Percentiles rank a stretch among this genome's conserved stretches.
phyloP scores from a whole-genome alignment of 2,888 invertebrate species.

The Rhamphomyia laevipes region DNA sequence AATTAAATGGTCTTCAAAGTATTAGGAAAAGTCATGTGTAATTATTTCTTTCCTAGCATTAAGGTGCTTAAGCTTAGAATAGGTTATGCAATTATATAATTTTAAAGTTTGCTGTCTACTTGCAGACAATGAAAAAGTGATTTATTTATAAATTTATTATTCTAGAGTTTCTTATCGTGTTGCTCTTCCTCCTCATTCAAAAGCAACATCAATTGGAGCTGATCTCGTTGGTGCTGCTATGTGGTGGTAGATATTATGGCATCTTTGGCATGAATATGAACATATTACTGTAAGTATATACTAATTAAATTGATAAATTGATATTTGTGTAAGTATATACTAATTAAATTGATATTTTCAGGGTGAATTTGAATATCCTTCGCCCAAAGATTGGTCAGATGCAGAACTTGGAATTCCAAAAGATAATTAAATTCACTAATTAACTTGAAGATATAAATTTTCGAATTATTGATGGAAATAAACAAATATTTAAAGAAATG shows the following conservation, averaged over 20 bases:
- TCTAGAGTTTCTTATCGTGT: slow-evolving; percentile 51
- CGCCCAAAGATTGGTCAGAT: not conserved
- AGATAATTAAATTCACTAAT: not conserved
- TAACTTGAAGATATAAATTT: too few species aligned
- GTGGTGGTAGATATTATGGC: slow-evolving; percentile 83
- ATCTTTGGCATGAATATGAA: slow-evolving; percentile 59
- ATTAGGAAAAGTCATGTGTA: not conserved
- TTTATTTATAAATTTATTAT: not conserved
- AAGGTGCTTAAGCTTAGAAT: too few species aligned
- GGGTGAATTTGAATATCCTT: not conserved
- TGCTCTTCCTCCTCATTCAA: slow-evolving; percentile 43
- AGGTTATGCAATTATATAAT: too few species aligned
- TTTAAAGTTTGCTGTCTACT: not conserved
- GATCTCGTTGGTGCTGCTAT: slow-evolving; percentile 50
- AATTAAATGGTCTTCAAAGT: not conserved
- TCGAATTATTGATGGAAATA: too few species aligned
- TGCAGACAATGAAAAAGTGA: not conserved
- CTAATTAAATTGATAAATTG: not conserved
- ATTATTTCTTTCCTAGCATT: not conserved
- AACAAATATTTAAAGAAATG: too few species aligned
- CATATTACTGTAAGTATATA: slow-evolving; percentile 61
- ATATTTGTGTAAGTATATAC: not conserved
- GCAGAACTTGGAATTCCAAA: not conserved
- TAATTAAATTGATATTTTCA: not conserved
- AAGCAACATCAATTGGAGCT: slow-evolving; percentile 38